Evolutionary conservation across 2,113 vertebrate species (phyloP).

Genomic region (Tupaia tana): DNA sequence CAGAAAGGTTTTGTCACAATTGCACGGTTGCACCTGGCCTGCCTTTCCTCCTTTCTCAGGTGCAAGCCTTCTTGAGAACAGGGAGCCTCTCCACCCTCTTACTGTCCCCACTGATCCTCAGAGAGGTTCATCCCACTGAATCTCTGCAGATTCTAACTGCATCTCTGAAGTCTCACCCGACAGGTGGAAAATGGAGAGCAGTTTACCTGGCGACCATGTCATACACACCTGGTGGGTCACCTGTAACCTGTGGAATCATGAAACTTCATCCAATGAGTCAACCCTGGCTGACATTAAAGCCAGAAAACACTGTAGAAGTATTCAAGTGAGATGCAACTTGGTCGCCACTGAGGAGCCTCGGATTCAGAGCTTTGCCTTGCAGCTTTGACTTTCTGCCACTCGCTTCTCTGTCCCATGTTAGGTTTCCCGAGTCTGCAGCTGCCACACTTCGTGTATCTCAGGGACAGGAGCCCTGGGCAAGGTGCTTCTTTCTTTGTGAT

Average conservation of each 20-base stretch:
- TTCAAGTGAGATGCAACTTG: neutral
- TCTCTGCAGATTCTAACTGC: neutral
- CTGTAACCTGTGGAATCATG: neutral
- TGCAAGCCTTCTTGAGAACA: rapidly evolving
- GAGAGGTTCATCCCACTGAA: neutral
- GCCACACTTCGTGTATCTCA: neutral
- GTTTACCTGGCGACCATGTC: neutral
- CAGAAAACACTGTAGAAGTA: neutral
- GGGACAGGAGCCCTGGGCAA: rapidly evolving
- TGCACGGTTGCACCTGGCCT: rapidly evolving
- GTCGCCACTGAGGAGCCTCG: neutral
- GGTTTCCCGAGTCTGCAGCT: neutral
- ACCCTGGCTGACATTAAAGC: neutral
- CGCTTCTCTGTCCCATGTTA: rapidly evolving
- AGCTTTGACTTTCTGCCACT: neutral
- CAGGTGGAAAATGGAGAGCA: neutral
- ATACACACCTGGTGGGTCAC: neutral
- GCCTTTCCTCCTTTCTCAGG: too few relatives aligned
- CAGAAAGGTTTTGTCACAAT: rapidly evolving
- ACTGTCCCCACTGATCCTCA: rapidly evolving
- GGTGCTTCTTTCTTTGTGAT: neutral
- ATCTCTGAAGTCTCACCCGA: neutral
- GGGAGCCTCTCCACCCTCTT: rapidly evolving
- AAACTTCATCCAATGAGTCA: neutral
- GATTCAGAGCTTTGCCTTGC: neutral